Percentiles rank a stretch among this genome's conserved stretches.
Conservation (phyloP, 2,113 vertebrate genomes). For the Tetraodon nigroviridis region DNA sequence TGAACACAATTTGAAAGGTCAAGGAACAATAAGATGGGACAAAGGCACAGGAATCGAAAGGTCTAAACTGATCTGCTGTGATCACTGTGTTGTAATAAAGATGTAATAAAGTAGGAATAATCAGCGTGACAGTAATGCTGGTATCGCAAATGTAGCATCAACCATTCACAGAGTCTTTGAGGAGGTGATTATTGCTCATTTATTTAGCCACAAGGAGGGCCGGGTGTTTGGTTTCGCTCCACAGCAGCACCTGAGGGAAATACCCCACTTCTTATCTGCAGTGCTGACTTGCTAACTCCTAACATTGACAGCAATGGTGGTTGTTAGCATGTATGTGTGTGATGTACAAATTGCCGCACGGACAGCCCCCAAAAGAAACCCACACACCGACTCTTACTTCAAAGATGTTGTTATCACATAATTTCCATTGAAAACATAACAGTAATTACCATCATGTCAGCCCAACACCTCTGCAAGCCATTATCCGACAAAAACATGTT, state of each 20-base stretch:
- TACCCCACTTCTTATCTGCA: not conserved
- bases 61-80: not conserved
- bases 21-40: too few relatives aligned
- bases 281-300: not conserved
- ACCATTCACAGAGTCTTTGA: too few relatives aligned
- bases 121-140: too few relatives aligned
- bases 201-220: too few relatives aligned
- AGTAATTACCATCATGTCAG: slow-evolving; percentile 61
- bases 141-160: too few relatives aligned
- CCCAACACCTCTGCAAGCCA: slow-evolving; percentile 61
- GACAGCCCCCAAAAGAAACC: slow-evolving; percentile 3
- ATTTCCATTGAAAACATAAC: slow-evolving; percentile 55
- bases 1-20: too few relatives aligned
- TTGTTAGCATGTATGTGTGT: not conserved
- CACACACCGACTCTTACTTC: slow-evolving; percentile 14
- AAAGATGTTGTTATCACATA: slow-evolving; percentile 40
- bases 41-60: not conserved
- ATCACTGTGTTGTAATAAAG: too few relatives aligned
- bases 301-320: not conserved
- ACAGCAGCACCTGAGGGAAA: not conserved
- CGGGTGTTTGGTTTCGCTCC: not conserved
- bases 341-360: too few relatives aligned
- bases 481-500: slow-evolving; percentile 59
- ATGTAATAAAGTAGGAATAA: too few relatives aligned
- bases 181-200: too few relatives aligned